phyloP scores from a whole-genome alignment of 2,113 vertebrate genomes.

The Xiphias gladius region DNA sequence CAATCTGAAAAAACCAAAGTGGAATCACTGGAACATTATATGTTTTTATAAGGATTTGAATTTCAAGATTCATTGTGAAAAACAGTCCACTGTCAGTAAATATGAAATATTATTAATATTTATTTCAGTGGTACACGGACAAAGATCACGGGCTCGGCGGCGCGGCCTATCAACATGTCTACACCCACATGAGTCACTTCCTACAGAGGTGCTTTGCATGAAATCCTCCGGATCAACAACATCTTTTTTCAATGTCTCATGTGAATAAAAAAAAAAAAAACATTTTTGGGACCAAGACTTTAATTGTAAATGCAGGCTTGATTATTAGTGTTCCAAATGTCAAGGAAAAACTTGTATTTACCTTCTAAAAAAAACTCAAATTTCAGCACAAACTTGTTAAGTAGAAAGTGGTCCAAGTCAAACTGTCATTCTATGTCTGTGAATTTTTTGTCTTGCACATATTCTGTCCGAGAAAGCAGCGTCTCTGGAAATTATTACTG shows the following conservation, averaged over 20 bases:
- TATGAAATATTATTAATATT: neutral
- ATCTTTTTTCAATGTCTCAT: slow-evolving; percentile 2
- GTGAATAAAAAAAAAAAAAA: neutral
- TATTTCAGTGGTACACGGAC: slow-evolving; percentile 95
- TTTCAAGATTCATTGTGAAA: too few species aligned
- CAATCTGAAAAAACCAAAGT: neutral
- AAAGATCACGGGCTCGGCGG: slow-evolving; percentile 91
- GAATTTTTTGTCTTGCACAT: neutral
- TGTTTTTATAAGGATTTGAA: too few species aligned
- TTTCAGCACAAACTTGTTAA: neutral
- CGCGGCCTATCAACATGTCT: slow-evolving; percentile 91
- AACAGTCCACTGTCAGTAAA: neutral
- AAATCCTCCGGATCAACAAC: slow-evolving; percentile 15
- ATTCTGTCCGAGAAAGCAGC: neutral
- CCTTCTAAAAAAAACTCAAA: neutral
- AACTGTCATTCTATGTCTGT: neutral
- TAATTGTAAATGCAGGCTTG: slow-evolving; percentile 8
- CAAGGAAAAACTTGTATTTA: neutral
- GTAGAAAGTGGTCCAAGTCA: neutral
- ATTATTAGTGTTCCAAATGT: neutral
- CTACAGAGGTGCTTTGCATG: slow-evolving; percentile 90
- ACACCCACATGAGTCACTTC: slow-evolving; percentile 95
- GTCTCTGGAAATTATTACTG: neutral
- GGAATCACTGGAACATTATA: neutral
- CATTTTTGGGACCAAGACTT: neutral